These are phyloP conservation scores for Mormoops blainvillei DNA, from an alignment of 2,113 vertebrate genomes.

Conservation along the genomic window DNA sequence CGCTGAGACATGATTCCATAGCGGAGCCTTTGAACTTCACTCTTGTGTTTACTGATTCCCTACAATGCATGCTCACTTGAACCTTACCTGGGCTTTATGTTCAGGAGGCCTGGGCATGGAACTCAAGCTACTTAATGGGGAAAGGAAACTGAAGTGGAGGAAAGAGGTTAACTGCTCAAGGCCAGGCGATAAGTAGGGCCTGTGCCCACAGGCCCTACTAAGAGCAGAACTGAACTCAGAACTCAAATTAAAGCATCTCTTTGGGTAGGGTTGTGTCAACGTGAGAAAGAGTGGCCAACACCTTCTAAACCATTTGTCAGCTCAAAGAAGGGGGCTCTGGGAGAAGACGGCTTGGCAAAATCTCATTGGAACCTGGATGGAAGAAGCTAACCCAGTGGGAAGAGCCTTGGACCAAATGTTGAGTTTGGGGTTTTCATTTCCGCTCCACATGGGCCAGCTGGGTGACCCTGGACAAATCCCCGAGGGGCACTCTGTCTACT, in stretches of 20 bases:
- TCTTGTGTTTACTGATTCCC: background rate
- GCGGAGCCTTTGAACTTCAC: background rate
- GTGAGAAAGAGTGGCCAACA: background rate
- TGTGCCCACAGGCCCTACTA: background rate
- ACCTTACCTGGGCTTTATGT: background rate
- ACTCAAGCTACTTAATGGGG: background rate
- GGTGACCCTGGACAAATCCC: background rate
- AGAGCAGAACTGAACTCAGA: background rate
- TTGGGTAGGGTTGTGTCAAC: background rate
- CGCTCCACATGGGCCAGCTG: background rate
- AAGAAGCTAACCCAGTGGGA: background rate
- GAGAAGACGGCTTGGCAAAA: background rate
- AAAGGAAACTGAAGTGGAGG: background rate
- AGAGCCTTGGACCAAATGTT: background rate
- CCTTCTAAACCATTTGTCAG: too few relatives aligned
- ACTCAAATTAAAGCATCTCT: background rate
- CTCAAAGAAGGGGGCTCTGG: background rate
- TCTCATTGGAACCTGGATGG: background rate
- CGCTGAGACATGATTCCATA: background rate
- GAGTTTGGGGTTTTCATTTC: background rate
- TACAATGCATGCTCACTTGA: background rate
- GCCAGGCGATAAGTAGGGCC: background rate
- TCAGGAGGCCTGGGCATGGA: background rate
- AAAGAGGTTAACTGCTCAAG: too few relatives aligned
- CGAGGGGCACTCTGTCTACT: background rate